Evolutionary conservation across 2,888 invertebrate genomes (phyloP), one percentile per base, ranked within the genome.

Genomic region (Hydrotaea cyrtoneurina): DNA sequence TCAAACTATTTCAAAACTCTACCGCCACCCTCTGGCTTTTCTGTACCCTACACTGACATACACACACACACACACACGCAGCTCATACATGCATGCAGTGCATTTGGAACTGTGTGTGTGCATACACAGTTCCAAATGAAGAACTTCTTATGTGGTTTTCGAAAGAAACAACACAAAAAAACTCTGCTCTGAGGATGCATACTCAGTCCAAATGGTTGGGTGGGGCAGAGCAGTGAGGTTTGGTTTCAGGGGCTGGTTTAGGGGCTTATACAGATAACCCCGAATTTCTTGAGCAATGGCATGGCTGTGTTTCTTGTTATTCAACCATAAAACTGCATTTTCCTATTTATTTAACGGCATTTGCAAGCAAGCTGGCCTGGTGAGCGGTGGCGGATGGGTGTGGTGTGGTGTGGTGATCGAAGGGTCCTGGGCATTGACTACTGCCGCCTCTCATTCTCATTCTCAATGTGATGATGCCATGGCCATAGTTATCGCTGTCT

Each of bases 331-430:
- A 26, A 59, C 23, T 59, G 59, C 26, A 66, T 69, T 46, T 69
- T 69, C 69, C 21, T 69, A 43, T 69, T 69, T 69, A 69, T 69
- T 69, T 46, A 69, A 23, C 19, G 43, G 46, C 69, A 31, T 31
- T 62, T 62, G 31, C 5, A 26, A 8, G 0, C 26, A 10, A 26
- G 26, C 3, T 0, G 1, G 59, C 26, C 0, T 2, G 4, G 59
- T 1, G 26, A 26, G 23, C 3, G 39, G 39, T 39, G 7, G 13
- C 15, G 15, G 15, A 43, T n/a, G n/a, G n/a, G n/a, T n/a, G n/a
- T n/a, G n/a, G n/a, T n/a, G n/a, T n/a, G n/a, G n/a, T n/a, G n/a
- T n/a, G n/a, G n/a, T n/a, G n/a, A n/a, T n/a, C n/a, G n/a, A n/a
- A n/a, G n/a, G n/a, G 43, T 4, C 43, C 43, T 36, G 10, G 43